Evolutionary conservation across 2,888 invertebrate species (phyloP).

Genomic region (Venustoraphidia nigricollis): DNA sequence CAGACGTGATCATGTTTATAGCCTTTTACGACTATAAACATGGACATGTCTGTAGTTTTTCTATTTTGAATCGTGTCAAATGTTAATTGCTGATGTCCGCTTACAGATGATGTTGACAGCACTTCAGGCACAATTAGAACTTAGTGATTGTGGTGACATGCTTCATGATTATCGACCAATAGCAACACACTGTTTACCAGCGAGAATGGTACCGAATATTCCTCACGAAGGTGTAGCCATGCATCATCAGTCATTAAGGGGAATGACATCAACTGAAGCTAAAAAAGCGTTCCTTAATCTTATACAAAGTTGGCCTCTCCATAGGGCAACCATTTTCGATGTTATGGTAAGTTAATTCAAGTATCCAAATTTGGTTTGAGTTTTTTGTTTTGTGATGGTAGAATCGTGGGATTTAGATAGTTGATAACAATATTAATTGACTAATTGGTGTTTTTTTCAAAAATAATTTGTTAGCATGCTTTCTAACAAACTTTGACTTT

Average conservation of each 20-base stretch:
- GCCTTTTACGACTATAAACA: too few species aligned
- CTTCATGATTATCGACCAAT: conserved; percentile 48
- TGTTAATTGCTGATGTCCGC: background rate
- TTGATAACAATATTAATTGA: too few species aligned
- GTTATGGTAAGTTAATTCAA: conserved; percentile 54
- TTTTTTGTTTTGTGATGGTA: too few species aligned
- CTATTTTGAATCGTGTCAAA: background rate
- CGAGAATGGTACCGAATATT: conserved; percentile 61
- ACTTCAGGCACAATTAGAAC: conserved; percentile 81
- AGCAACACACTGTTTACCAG: conserved; percentile 68
- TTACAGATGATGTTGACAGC: conserved; percentile 82
- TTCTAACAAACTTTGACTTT: too few species aligned
- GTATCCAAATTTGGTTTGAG: too few species aligned
- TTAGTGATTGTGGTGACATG: conserved; percentile 63
- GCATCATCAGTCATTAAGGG: conserved; percentile 80
- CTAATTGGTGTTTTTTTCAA: too few species aligned
- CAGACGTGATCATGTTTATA: too few species aligned
- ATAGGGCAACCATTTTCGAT: conserved; percentile 85
- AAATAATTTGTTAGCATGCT: too few species aligned
- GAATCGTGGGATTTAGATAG: too few species aligned
- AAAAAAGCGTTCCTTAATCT: conserved; percentile 87
- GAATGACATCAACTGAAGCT: conserved; percentile 73
- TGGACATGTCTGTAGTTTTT: too few species aligned
- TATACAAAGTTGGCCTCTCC: conserved; percentile 86
- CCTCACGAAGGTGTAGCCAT: conserved; percentile 74